Conservation (phyloP, 2,888 invertebrate species). For the Diadegma fenestrale region DNA sequence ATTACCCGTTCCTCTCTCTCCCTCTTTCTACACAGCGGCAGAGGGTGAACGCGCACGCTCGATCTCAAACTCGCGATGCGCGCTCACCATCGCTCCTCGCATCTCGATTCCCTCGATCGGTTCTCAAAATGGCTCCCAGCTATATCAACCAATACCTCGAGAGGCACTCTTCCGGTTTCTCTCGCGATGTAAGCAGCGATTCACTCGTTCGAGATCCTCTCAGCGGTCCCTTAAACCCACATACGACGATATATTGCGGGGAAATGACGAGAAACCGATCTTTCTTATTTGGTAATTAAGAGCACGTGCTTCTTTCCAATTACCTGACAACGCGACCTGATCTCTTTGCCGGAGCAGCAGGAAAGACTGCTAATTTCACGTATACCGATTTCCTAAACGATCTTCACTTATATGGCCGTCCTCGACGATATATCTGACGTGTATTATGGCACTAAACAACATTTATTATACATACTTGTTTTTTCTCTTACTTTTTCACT, state of each 20-base stretch:
- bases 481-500: constrained; percentile 12
- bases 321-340: constrained; percentile 35
- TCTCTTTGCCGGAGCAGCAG: constrained; percentile 39
- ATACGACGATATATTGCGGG: background rate
- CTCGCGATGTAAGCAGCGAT: constrained; percentile 31
- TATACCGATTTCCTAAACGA: constrained; percentile 52
- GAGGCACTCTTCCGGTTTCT: constrained; percentile 22
- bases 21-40: background rate
- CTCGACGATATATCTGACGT: constrained; percentile 34
- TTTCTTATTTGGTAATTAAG: constrained; percentile 63
- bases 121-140: background rate
- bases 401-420: constrained; percentile 41
- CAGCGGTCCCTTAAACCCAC: constrained; percentile 12
- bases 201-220: constrained; percentile 22
- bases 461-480: background rate
- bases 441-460: constrained; percentile 34
- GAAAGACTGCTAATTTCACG: constrained; percentile 61
- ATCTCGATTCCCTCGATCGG: constrained; percentile 3
- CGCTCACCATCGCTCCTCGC: background rate
- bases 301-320: constrained; percentile 63
- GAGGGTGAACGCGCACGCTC: constrained; percentile 25
- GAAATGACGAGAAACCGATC: constrained; percentile 2
- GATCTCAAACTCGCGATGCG: constrained; percentile 35
- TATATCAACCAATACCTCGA: background rate
- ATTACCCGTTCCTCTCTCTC: constrained; percentile 69